phyloP scores from a whole-genome alignment of 2,888 invertebrate species.

The Rotaria sp. region DNA sequence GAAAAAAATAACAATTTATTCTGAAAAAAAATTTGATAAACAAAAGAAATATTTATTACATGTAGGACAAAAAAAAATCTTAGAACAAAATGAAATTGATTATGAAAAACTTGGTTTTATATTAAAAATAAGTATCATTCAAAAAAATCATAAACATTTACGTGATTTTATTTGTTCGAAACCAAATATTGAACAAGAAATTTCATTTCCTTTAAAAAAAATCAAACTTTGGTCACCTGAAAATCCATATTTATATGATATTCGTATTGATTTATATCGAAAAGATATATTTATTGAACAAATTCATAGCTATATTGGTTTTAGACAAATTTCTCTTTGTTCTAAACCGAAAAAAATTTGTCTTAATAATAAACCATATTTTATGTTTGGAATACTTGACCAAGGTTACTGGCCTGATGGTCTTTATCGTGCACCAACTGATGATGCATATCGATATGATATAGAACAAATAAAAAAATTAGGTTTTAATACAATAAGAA shows the following conservation, averaged over 20 bases:
- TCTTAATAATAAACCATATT: constrained; percentile 3
- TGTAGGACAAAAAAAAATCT: not conserved
- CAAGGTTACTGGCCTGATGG: constrained; percentile 28
- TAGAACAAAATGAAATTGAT: not conserved
- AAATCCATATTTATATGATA: constrained; percentile 6
- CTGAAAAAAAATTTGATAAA: not conserved
- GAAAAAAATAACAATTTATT: too few species aligned
- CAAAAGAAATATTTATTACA: not conserved
- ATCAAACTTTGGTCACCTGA: constrained; percentile 14
- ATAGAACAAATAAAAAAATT: not conserved
- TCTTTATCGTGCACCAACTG: constrained; percentile 12
- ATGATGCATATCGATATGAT: not conserved
- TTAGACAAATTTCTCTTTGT: not conserved
- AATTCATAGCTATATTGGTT: not conserved
- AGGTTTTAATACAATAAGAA: constrained; percentile 15
- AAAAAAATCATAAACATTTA: not conserved
- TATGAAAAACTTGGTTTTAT: not conserved
- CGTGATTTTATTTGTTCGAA: not conserved
- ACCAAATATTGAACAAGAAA: not conserved
- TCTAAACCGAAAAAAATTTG: not conserved
- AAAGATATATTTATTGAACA: not conserved
- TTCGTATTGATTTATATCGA: not conserved
- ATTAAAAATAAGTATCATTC: not conserved
- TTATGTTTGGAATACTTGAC: constrained; percentile 17
- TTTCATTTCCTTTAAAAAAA: not conserved